Base-by-base conservation (phyloP, 2,113 vertebrate species). In the Noctilio leporinus region DNA sequence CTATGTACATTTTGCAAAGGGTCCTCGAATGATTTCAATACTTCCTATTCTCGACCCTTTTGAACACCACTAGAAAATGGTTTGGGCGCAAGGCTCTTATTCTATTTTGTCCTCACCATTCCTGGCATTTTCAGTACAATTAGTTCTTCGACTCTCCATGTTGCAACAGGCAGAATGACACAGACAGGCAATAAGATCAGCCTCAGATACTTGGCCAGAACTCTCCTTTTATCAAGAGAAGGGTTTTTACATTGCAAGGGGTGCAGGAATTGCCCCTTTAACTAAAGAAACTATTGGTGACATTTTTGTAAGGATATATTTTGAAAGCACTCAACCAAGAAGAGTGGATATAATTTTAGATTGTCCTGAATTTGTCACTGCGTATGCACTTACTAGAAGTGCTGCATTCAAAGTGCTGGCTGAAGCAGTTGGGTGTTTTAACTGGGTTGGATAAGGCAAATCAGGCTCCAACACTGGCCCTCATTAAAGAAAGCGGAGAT, bases 271-370 rank as follows among this genome's bases (percentile, higher is more conserved):
- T 75, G 28, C 57, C 64, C 38, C 57, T 93, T 84, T 55, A 91
- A 96, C 89, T 84, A 93, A 94, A 93, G 24, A 80, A 78, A 70
- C 14, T 43, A 26, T 65, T 80, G 64, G 53, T 81, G 19, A 86
- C 33, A 86, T 88, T 86, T 93, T 87, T 91, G 30, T n/a, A 76
- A 64, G 80, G 93, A 83, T 87, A 70, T 91, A 87, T 93, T 92
- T 95, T 87, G 59, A 85, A 88, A 95, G 45, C n/a, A n/a, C n/a
- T 88, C 65, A 51, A 73, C 43, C 62, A 83, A 76, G 69, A 92
- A 97, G 49, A 96, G 43, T 64, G 62, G 51, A 69, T 38, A 69
- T 89, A 73, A 95, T 94, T 92, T 89, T 94, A 84, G 64, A 84
- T 20, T 55, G 47, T 47, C 20, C 57, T 94, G 81, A 92, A 45